phyloP scores from a whole-genome alignment of 2,113 vertebrate genomes.

The Hemichromis elongatus region DNA sequence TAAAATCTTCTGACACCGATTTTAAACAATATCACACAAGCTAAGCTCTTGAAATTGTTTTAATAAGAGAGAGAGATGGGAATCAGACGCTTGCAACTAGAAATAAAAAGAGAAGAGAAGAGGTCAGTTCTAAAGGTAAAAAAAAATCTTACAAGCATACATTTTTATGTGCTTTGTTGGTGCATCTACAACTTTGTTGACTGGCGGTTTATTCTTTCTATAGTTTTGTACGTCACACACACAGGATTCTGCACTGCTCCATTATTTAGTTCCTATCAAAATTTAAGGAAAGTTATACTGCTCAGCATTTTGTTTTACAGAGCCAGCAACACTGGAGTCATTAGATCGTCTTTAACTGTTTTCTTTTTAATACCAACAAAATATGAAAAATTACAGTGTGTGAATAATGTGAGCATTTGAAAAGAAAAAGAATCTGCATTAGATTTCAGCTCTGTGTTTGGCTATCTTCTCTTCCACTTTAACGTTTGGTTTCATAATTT shows the following conservation, averaged over 20 bases:
- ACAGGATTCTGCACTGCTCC: not conserved
- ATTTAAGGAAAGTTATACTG: not conserved
- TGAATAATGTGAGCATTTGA: not conserved
- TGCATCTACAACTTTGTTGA: not conserved
- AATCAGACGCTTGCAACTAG: not conserved
- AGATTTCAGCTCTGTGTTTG: not conserved
- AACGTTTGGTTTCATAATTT: not conserved
- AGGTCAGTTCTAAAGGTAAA: not conserved
- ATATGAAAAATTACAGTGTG: not conserved
- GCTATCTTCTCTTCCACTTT: not conserved
- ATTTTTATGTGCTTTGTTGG: not conserved
- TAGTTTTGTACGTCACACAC: not conserved
- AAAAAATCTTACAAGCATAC: not conserved
- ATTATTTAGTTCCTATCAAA: not conserved
- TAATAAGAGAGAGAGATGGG: not conserved
- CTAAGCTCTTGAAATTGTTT: not conserved
- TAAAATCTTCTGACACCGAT: not conserved
- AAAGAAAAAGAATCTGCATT: not conserved
- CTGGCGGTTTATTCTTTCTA: not conserved
- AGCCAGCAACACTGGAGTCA: not conserved
- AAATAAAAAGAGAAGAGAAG: not conserved
- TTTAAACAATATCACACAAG: not conserved
- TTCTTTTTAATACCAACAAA: not conserved
- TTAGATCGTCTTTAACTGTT: not conserved
- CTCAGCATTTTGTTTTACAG: not conserved